These are phyloP conservation scores for Gallinago solitaria DNA, from an alignment of 2,797 vertebrate genomes.

Conservation along the genomic window DNA sequence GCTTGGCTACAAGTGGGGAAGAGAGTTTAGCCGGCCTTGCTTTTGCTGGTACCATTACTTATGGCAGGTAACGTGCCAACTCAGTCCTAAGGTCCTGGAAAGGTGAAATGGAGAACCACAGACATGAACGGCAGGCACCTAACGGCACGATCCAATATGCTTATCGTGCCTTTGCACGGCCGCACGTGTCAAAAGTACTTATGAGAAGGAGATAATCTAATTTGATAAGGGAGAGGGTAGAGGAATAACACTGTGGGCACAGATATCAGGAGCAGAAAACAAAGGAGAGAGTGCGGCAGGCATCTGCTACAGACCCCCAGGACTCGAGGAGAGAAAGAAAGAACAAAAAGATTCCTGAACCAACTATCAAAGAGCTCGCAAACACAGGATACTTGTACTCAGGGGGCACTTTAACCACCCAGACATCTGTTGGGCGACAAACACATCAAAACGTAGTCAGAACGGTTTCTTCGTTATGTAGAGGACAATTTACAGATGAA, in stretches of 20 bases:
- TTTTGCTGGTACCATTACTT: not conserved
- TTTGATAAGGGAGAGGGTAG: conserved; percentile 38
- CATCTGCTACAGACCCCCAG: conserved; percentile 65
- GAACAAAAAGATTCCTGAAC: conserved; percentile 68
- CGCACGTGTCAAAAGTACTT: conserved; percentile 18
- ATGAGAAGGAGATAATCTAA: conserved; percentile 24
- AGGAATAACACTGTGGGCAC: conserved; percentile 35
- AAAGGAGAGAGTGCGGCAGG: conserved; percentile 27
- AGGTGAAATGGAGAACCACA: not conserved
- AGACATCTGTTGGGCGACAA: conserved; percentile 67
- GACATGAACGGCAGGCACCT: not conserved
- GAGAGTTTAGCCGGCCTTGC: not conserved
- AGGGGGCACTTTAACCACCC: conserved; percentile 69
- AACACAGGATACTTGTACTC: conserved; percentile 71
- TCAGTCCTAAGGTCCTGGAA: not conserved
- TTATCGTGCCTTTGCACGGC: not conserved
- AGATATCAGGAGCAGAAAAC: conserved; percentile 42
- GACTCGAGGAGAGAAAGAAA: conserved; percentile 40
- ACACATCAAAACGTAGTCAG: conserved; percentile 58
- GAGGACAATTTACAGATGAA: conserved; percentile 66
- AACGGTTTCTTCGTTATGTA: conserved; percentile 30
- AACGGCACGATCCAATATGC: not conserved
- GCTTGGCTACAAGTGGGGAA: not conserved
- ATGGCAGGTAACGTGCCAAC: not conserved
- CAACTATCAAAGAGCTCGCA: conserved; percentile 62